Evolutionary conservation across 2,113 vertebrate genomes (phyloP).

Genomic region (Crocuta crocuta): DNA sequence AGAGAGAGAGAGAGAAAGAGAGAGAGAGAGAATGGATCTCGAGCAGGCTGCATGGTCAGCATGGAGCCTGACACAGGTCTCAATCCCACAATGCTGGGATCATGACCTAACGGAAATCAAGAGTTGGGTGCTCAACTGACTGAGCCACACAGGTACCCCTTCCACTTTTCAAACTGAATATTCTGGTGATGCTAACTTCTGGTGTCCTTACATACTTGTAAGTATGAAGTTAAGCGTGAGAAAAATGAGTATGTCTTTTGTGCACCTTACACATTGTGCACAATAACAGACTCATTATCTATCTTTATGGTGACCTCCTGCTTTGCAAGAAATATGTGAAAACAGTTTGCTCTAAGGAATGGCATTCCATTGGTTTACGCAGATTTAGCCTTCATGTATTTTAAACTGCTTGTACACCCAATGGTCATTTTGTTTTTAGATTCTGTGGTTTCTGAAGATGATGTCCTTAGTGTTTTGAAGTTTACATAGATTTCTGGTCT

Average conservation of each 20-base stretch:
- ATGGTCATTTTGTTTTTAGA: not conserved
- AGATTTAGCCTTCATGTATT: not conserved
- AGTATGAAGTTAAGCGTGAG: not conserved
- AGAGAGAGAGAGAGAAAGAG: no score
- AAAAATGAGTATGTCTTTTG: not conserved
- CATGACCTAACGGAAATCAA: no score
- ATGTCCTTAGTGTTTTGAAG: not conserved
- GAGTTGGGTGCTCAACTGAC: no score
- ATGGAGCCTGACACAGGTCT: no score
- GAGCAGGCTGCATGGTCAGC: no score
- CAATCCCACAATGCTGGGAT: no score
- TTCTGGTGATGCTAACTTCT: not conserved
- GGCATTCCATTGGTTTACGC: not conserved
- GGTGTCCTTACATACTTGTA: not conserved
- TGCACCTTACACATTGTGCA: not conserved
- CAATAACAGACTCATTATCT: not conserved
- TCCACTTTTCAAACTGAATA: slow-evolving; percentile 13
- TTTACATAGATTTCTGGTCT: not conserved
- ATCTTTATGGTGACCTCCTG: not conserved
- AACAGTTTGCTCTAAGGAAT: not conserved
- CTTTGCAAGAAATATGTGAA: not conserved
- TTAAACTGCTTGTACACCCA: not conserved
- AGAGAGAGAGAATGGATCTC: no score
- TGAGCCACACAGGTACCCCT: not conserved
- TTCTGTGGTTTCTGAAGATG: not conserved